A percentile compares a stretch with the other conserved stretches of the same genome.
These are phyloP conservation scores for Pegea sp. DNA, from an alignment of 23 tunicate genomes.

Conservation along the genomic window DNA sequence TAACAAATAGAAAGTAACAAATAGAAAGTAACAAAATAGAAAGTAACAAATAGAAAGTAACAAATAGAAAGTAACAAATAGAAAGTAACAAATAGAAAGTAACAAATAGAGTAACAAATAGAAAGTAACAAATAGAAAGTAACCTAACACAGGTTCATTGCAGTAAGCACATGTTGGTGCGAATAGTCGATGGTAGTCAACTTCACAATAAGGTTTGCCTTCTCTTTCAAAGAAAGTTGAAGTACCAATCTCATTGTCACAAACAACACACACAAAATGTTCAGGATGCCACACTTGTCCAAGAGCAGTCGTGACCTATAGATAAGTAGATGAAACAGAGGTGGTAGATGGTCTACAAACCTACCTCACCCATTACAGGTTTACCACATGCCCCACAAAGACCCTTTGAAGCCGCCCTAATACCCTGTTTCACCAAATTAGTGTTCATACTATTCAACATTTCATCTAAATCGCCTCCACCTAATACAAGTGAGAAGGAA, in stretches of 20 bases:
- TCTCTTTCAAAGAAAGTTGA: conserved; percentile 75
- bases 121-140: too few species aligned
- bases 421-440: conserved; percentile 66
- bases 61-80: too few species aligned
- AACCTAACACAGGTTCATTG: conserved; percentile 61
- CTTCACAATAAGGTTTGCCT: conserved; percentile 72
- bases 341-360: background rate
- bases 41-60: too few species aligned
- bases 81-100: too few species aligned
- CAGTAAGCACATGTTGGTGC: conserved; percentile 90
- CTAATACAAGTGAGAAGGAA: conserved; percentile 1
- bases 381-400: conserved; percentile 88
- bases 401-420: conserved; percentile 52
- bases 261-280: conserved; percentile 86
- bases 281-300: conserved; percentile 99
- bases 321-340: background rate
- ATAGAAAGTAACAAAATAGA: too few species aligned
- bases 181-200: conserved; percentile 56
- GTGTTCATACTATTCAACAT: conserved; percentile 80
- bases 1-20: too few species aligned
- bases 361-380: conserved; percentile 95
- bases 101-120: conserved; percentile 1
- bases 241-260: conserved; percentile 78
- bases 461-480: conserved; percentile 29
- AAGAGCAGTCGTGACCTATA: conserved; percentile 81